phyloP scores from a whole-genome alignment of 1,140 invertebrate genomes.

The Leptinotarsa lineolata region DNA sequence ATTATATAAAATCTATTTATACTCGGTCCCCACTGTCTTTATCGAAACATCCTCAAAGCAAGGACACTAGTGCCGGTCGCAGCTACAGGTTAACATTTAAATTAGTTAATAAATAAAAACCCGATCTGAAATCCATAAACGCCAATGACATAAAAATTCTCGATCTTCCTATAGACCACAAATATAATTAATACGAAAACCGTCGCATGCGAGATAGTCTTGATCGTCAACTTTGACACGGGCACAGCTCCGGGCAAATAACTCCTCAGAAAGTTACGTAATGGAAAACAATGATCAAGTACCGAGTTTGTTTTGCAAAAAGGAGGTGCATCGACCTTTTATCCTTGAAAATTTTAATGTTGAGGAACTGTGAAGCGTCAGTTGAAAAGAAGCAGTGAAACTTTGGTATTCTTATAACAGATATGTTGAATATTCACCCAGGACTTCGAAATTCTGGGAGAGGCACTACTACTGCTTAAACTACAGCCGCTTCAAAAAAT shows the following conservation, averaged over 20 bases:
- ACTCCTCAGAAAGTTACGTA: background rate
- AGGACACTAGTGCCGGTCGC: conserved; percentile 1
- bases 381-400: too few species aligned
- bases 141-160: background rate
- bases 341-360: too few species aligned
- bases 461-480: too few species aligned
- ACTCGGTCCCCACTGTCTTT: conserved; percentile 13
- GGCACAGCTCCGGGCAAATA: background rate
- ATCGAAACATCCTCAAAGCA: conserved; percentile 19
- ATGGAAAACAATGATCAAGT: background rate
- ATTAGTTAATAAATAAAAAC: conserved; percentile 13
- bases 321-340: background rate
- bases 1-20: conserved; percentile 25
- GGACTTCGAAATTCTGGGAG: too few species aligned
- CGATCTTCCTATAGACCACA: background rate
- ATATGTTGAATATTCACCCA: too few species aligned
- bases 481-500: too few species aligned
- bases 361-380: too few species aligned
- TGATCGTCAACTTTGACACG: background rate
- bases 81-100: conserved; percentile 20
- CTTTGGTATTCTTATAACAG: too few species aligned
- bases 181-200: background rate
- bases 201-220: background rate
- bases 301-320: background rate
- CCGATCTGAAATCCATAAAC: conserved; percentile 7